Percentiles rank a stretch among this genome's conserved stretches.
phyloP scores from a whole-genome alignment of 2,113 vertebrate genomes.

The Lepidothrix coronata region DNA sequence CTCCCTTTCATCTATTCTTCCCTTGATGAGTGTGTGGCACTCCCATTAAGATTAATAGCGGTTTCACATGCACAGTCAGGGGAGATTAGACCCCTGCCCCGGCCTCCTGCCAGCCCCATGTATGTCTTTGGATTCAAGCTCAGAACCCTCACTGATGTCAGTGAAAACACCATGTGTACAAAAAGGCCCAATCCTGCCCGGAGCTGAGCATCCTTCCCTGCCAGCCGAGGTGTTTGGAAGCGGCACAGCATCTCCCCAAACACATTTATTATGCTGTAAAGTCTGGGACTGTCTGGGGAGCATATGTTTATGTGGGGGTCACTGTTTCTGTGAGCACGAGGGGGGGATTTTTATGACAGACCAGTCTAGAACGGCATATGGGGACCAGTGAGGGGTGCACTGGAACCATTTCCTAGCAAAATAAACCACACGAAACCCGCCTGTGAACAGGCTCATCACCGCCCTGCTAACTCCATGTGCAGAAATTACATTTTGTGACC shows the following conservation, averaged over 20 bases:
- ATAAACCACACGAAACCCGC: neutral
- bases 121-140: slow-evolving; percentile 69
- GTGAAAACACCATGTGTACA: slow-evolving; percentile 64
- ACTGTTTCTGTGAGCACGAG: neutral
- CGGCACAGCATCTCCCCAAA: slow-evolving; percentile 17
- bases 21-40: slow-evolving; percentile 63
- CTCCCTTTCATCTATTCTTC: slow-evolving; percentile 72
- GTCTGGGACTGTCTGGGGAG: slow-evolving; percentile 42
- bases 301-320: slow-evolving; percentile 43
- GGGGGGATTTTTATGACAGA: slow-evolving; percentile 17
- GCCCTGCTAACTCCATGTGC: accelerated
- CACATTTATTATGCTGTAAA: slow-evolving; percentile 27
- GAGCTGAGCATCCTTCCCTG: neutral
- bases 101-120: slow-evolving; percentile 68
- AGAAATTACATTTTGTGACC: neutral
- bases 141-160: slow-evolving; percentile 51
- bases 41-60: slow-evolving; percentile 69
- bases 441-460: accelerated
- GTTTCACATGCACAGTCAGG: slow-evolving; percentile 71
- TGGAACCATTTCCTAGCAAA: neutral
- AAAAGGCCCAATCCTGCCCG: slow-evolving; percentile 53
- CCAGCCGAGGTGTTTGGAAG: neutral
- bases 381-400: neutral
- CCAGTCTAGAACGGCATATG: slow-evolving; percentile 39
- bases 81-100: slow-evolving; percentile 69